phyloP scores from a whole-genome alignment of 2,113 vertebrate genomes.

The Saguinus imperator region DNA sequence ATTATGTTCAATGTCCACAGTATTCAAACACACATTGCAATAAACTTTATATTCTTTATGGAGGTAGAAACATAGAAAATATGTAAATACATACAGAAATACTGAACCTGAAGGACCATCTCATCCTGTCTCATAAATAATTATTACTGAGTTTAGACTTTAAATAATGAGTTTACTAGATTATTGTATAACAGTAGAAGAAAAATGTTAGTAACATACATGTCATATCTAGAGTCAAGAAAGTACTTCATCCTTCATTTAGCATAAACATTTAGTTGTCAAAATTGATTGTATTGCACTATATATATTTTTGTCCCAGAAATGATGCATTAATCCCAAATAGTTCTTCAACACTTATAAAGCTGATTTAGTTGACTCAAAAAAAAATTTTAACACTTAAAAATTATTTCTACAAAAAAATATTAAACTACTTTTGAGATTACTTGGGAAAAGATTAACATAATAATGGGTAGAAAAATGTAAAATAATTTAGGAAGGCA shows the following conservation, averaged over 20 bases:
- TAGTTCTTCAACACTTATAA: neutral
- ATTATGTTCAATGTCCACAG: neutral
- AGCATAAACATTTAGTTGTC: slow-evolving; percentile 32
- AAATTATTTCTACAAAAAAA: slow-evolving; percentile 22
- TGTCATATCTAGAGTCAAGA: neutral
- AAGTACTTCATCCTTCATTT: neutral
- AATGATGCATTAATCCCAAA: slow-evolving; percentile 25
- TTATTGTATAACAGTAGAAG: neutral
- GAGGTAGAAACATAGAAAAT: slow-evolving; percentile 36
- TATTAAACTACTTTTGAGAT: neutral
- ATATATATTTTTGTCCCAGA: slow-evolving; percentile 11
- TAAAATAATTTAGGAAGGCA: neutral
- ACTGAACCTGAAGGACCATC: slow-evolving; percentile 21
- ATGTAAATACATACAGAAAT: slow-evolving; percentile 12
- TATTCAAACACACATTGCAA: neutral
- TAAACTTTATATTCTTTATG: slow-evolving; percentile 22
- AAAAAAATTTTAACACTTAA: slow-evolving; percentile 23
- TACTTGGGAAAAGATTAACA: slow-evolving; percentile 2
- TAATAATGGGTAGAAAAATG: neutral
- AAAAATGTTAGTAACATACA: neutral
- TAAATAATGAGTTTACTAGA: neutral
- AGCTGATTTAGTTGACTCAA: neutral
- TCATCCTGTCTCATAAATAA: neutral
- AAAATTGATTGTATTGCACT: slow-evolving; percentile 33
- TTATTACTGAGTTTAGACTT: slow-evolving; percentile 15